Evolutionary conservation across 2,113 vertebrate genomes (phyloP), one percentile per base, ranked within the genome.

Genomic region (Antennarius striatus): DNA sequence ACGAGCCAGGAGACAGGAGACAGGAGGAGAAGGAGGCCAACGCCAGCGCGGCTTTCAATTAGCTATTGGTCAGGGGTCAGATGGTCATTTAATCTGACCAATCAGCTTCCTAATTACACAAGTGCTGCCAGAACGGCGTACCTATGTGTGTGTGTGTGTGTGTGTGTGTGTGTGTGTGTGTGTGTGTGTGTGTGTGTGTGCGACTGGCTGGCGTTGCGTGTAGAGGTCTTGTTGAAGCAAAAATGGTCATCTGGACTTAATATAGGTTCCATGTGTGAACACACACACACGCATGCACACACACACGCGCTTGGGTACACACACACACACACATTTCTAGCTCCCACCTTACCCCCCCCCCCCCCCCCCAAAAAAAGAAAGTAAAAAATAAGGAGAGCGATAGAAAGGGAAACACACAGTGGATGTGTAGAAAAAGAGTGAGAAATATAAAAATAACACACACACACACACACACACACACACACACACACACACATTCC

Each of bases 91-190:
- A 91, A 91, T 91, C 88, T 84, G 84, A 91, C 89, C 89, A 91
- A 91, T 91, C 89, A 91, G 86, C 86, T 90, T 90, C 89, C 89
- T 91, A 91, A 91, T 91, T 90, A 89, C 85, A 90, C 84, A 84
- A 87, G 82, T 57, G 85, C 85, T 88, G 89, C 86, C 84, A 90
- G 85, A 85, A 66, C 54, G 75, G 78, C 67, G 56, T 63, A 74
- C 56, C 77, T 52, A 53, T 69, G 68, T 49, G 64, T 84, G 52
- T 68, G 22, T 69, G 52, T 62, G 60, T 75, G 64, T 73, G 65
- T 64, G 57, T 63, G 64, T 63, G 32, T 59, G 65, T 62, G 71
- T 73, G 71, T 79, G 68, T 56, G 61, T 61, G 70, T 71, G 52
- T 68, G 62, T 61, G 67, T 64, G 66, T 69, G 73, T 69, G 73